Conservation (phyloP, 2,113 vertebrate genomes). For the Microtus richardsoni region DNA sequence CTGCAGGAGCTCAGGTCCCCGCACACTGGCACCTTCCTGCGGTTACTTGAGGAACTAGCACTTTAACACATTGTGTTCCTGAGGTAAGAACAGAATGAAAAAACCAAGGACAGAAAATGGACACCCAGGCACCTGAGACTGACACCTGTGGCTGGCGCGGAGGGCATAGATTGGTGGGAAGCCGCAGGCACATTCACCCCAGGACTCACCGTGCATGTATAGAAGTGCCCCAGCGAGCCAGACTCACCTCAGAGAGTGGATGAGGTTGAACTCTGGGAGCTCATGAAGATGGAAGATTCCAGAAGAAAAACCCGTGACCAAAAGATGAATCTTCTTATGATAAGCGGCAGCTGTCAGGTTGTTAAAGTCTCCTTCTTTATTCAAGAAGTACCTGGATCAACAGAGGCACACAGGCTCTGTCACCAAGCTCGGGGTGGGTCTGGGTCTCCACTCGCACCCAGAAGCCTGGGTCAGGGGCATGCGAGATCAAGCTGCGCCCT, state of each 20-base stretch:
- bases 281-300: conserved; percentile 97
- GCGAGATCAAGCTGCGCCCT: not conserved
- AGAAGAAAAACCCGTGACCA: conserved; percentile 96
- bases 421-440: not conserved
- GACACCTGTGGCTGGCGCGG: not conserved
- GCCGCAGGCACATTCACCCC: not conserved
- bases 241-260: conserved; percentile 96
- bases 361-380: conserved; percentile 96
- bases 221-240: too few species aligned
- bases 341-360: conserved; percentile 92
- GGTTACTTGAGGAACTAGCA: too few species aligned
- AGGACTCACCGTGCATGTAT: not conserved
- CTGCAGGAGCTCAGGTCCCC: not conserved
- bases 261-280: conserved; percentile 95
- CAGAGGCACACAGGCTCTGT: not conserved
- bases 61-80: accelerated
- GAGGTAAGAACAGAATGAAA: not conserved
- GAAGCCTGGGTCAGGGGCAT: not conserved
- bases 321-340: conserved; percentile 92
- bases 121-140: accelerated
- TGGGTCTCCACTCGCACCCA: not conserved
- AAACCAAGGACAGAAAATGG: not conserved
- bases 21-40: not conserved
- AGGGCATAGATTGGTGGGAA: not conserved
- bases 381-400: conserved; percentile 93